phyloP scores from a whole-genome alignment of 2,113 vertebrate genomes.

The Circaetus gallicus region DNA sequence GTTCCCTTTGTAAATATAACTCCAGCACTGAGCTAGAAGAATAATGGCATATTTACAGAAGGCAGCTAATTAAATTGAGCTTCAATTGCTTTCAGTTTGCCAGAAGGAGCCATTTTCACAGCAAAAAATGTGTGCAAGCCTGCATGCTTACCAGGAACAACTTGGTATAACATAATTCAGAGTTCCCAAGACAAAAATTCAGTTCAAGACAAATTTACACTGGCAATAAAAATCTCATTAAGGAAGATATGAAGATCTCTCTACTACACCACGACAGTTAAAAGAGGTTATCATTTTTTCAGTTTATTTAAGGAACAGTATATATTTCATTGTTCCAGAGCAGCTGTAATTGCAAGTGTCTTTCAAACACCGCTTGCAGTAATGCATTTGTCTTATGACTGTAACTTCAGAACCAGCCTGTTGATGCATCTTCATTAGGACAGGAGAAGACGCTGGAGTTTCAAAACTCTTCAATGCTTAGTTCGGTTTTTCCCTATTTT shows the following conservation, averaged over 20 bases:
- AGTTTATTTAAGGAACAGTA: slow-evolving; percentile 69
- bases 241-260: slow-evolving; percentile 70
- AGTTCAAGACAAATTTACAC: slow-evolving; percentile 72
- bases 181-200: slow-evolving; percentile 77
- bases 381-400: slow-evolving; percentile 6
- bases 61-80: slow-evolving; percentile 78
- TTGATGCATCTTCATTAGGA: slow-evolving; percentile 26
- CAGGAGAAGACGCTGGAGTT: not conserved
- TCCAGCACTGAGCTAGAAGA: slow-evolving; percentile 67
- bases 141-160: slow-evolving; percentile 65
- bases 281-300: slow-evolving; percentile 65
- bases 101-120: slow-evolving; percentile 79
- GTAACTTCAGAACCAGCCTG: not conserved
- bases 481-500: not conserved
- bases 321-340: slow-evolving; percentile 66
- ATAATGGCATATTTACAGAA: slow-evolving; percentile 79
- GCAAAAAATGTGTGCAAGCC: slow-evolving; percentile 66
- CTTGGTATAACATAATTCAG: slow-evolving; percentile 72
- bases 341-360: slow-evolving; percentile 48
- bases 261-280: slow-evolving; percentile 49
- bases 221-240: slow-evolving; percentile 77
- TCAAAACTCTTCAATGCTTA: not conserved
- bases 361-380: slow-evolving; percentile 35
- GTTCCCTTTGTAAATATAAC: slow-evolving; percentile 78
- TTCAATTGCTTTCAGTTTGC: slow-evolving; percentile 80